Evolutionary conservation across 1,140 invertebrate species (phyloP), one percentile per base, ranked within the genome.

Genomic region (Bombus sibiricus): DNA sequence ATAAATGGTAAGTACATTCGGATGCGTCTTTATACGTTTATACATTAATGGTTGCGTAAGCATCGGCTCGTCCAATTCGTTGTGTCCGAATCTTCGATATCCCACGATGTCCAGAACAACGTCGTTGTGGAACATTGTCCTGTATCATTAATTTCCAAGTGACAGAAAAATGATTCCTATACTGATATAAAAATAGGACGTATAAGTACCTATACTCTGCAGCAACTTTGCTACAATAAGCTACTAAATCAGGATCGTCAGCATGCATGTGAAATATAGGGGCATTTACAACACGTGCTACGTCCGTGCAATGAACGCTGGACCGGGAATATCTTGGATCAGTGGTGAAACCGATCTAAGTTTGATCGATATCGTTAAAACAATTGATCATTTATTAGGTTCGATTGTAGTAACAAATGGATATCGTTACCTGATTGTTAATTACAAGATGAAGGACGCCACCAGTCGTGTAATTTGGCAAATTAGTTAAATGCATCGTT

Each of bases 21-120:
- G 96, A 76, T 96, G 96, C 53, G 96, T 96, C 71, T 96, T 96
- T 72, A 99, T 99, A 89, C 97, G 97, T 90, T 98, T 97, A 95
- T 99, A 99, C 98, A 99, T 99, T 15, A 98, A 95, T 0, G 98
- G 98, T 92, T 99, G 98, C 28, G 98, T 99, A 93, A 99, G 98
- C 97, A 98, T 98, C 0, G 98, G 98, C 93, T 99, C 98, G 94
- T 99, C 98, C 90, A 98, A 97, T 95, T 99, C 98, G 94, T 99
- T 99, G 95, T 99, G 98, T 0, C 98, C 98, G 93, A 97, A 97
- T 87, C 98, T 96, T 59, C 98, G 96, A 94, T 99, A 99, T 86
- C 98, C 96, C 39, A 98, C 97, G 86, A 99, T 95, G 94, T 99
- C 98, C 81, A 99, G 96, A 15, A 99, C 97, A 37, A 98, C 97